Conservation (phyloP, 2,113 vertebrate genomes). For the Polypterus bichir region DNA sequence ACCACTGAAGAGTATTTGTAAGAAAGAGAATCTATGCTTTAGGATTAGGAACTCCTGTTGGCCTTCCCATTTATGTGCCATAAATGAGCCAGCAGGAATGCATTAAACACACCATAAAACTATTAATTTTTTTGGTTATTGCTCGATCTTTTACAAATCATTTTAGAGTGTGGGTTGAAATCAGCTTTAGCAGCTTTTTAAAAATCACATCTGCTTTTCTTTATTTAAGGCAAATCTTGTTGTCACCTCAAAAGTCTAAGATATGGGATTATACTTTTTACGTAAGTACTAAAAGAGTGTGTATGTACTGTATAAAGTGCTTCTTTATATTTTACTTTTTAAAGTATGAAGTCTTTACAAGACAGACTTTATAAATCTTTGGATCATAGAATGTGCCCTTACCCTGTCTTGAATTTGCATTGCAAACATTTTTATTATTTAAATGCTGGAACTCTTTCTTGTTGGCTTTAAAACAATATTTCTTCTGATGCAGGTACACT, state of each 20-base stretch:
- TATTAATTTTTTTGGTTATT: constrained; percentile 16
- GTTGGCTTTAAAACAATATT: constrained; percentile 57
- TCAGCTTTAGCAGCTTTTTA: too few species aligned
- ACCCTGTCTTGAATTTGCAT: constrained; percentile 52
- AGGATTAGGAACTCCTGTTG: constrained; percentile 59
- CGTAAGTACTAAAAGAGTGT: too few species aligned
- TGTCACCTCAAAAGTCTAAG: too few species aligned
- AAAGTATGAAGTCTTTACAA: too few species aligned
- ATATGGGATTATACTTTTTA: too few species aligned
- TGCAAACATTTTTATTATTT: constrained; percentile 64
- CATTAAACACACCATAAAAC: constrained; percentile 41
- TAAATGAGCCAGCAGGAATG: constrained; percentile 56
- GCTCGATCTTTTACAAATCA: constrained; percentile 33
- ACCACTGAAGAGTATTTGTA: too few species aligned
- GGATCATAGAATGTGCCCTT: background rate
- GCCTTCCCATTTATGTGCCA: constrained; percentile 43
- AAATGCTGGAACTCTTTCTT: constrained; percentile 44
- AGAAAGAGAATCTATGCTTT: too few species aligned
- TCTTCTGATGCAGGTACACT: constrained; percentile 71
- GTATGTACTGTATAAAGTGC: too few species aligned
- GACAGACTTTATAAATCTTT: too few species aligned
- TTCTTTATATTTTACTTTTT: too few species aligned
- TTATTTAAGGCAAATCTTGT: too few species aligned
- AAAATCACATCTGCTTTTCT: too few species aligned
- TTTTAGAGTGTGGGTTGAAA: constrained; percentile 17